Conservation (phyloP, 2,797 vertebrate genomes). For the Ctenopoma multispine region DNA sequence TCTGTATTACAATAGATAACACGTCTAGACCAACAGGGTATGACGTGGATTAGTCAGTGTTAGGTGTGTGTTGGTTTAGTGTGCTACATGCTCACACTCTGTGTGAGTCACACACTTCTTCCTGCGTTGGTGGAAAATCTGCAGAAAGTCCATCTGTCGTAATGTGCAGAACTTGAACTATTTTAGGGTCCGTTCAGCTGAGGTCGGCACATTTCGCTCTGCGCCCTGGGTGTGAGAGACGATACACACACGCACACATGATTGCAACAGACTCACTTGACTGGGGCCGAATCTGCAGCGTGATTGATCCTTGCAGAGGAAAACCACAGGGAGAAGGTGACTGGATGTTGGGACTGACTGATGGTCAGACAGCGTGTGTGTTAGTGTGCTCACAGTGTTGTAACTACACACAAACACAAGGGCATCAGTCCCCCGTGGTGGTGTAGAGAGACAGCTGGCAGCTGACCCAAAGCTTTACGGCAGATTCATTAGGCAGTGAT, state of each 20-base stretch:
- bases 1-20: conserved; percentile 27
- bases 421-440: not conserved
- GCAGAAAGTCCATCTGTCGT: conserved; percentile 13
- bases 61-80: conserved; percentile 20
- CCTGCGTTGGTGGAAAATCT: conserved; percentile 11
- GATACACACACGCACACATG: not conserved
- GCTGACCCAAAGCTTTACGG: conserved; percentile 27
- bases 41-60: conserved; percentile 51
- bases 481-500: conserved; percentile 46
- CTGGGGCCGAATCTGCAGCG: not conserved
- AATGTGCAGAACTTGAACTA: not conserved
- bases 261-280: not conserved
- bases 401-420: not conserved
- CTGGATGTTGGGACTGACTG: conserved; percentile 27
- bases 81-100: not conserved
- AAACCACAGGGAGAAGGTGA: conserved; percentile 9
- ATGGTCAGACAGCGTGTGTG: conserved; percentile 9
- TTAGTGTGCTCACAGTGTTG: conserved; percentile 3
- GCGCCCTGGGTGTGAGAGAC: not conserved
- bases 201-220: conserved; percentile 22
- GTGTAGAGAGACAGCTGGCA: conserved; percentile 11
- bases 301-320: conserved; percentile 26
- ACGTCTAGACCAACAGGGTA: conserved; percentile 50
- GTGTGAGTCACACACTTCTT: conserved; percentile 33
- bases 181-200: conserved; percentile 9